Conservation (phyloP, 1,140 invertebrate genomes). For the Saccostrea echinata region DNA sequence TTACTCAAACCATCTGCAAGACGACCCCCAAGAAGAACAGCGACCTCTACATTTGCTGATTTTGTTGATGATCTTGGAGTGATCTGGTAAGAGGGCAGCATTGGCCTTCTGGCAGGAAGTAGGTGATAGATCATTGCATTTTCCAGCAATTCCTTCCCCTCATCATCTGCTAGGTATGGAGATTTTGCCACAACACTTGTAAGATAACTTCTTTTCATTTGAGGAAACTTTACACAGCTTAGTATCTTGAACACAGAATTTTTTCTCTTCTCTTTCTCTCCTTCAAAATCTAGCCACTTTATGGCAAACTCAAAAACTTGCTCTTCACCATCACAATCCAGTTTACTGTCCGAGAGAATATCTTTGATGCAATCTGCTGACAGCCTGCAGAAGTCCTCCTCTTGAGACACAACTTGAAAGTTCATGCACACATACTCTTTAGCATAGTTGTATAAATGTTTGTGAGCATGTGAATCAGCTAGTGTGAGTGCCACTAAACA, state of each 20-base stretch:
- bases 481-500: constrained; percentile 74
- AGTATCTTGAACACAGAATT: constrained; percentile 65
- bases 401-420: constrained; percentile 66
- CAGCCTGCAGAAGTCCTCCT: constrained; percentile 74
- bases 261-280: constrained; percentile 58
- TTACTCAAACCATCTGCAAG: constrained; percentile 75
- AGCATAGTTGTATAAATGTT: constrained; percentile 70
- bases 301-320: constrained; percentile 72
- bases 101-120: constrained; percentile 70
- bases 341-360: constrained; percentile 68
- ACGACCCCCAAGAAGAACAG: constrained; percentile 73
- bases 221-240: constrained; percentile 74
- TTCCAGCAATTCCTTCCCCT: constrained; percentile 71
- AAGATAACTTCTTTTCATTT: constrained; percentile 71
- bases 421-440: constrained; percentile 70
- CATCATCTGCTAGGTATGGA: constrained; percentile 66
- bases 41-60: constrained; percentile 70
- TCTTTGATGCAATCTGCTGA: constrained; percentile 72
- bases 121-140: constrained; percentile 73
- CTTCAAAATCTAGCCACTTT: constrained; percentile 72
- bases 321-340: constrained; percentile 72
- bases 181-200: constrained; percentile 70
- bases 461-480: constrained; percentile 72
- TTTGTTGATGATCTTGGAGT: constrained; percentile 72
- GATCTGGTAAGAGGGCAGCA: constrained; percentile 74